Conservation (phyloP, 2,888 invertebrate species). For the Leucophenga maculata region DNA sequence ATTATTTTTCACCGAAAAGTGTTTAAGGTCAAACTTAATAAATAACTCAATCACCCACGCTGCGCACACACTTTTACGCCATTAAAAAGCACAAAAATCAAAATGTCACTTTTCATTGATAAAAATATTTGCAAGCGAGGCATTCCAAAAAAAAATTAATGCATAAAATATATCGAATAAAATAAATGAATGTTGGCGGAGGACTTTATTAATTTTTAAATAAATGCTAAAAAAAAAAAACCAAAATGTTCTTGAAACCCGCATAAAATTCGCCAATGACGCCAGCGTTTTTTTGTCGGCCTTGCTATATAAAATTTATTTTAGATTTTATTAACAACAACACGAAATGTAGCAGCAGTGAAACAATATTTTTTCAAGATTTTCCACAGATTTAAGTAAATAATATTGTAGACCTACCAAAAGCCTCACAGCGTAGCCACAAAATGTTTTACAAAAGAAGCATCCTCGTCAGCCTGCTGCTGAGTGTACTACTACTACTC, state of each 20-base stretch:
- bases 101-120: slow-evolving; percentile 24
- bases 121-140: not conserved
- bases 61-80: too few relatives aligned
- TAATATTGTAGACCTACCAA: not conserved
- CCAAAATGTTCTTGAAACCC: not conserved
- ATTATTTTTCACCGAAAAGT: too few relatives aligned
- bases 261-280: slow-evolving; percentile 15
- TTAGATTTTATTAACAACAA: slow-evolving; percentile 19
- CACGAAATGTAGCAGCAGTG: not conserved
- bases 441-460: too few relatives aligned
- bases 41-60: not conserved
- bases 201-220: slow-evolving; percentile 25
- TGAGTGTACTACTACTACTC: too few relatives aligned
- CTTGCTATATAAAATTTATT: not conserved
- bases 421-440: not conserved
- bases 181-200: not conserved
- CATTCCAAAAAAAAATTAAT: not conserved
- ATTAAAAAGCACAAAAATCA: slow-evolving; percentile 11
- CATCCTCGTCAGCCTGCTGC: not conserved
- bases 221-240: not conserved
- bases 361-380: slow-evolving; percentile 15
- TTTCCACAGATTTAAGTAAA: slow-evolving; percentile 22
- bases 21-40: not conserved
- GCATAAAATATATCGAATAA: not conserved
- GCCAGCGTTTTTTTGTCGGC: not conserved